Percentiles rank a stretch among this genome's conserved stretches.
These are phyloP conservation scores for Platysternon megacephalum DNA, from an alignment of 2,113 vertebrate species.

Conservation along the genomic window DNA sequence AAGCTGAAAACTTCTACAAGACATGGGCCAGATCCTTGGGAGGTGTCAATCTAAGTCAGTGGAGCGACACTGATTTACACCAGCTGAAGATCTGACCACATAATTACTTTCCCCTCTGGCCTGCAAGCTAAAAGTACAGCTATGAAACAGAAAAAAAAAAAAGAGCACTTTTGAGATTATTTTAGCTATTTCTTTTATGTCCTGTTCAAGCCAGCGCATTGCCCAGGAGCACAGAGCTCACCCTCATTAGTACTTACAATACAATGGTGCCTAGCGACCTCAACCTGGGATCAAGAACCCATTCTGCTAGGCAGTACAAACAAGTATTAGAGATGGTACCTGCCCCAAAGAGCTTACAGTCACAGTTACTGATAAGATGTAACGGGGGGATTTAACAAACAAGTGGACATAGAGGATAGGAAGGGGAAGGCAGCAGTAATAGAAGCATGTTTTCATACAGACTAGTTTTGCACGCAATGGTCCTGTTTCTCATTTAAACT, in stretches of 20 bases:
- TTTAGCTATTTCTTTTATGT: not conserved
- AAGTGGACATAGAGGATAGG: not conserved
- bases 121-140: not conserved
- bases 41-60: accelerated
- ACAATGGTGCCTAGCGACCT: accelerated
- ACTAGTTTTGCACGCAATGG: accelerated
- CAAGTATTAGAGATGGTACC: accelerated
- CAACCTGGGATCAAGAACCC: not conserved
- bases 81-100: not conserved
- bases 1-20: not conserved
- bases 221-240: accelerated
- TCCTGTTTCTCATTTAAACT: not conserved
- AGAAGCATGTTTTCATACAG: not conserved
- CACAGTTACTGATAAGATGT: accelerated
- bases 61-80: not conserved
- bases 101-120: not conserved
- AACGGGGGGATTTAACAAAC: not conserved
- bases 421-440: not conserved
- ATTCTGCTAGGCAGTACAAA: accelerated
- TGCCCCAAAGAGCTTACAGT: not conserved
- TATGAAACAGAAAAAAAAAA: not conserved
- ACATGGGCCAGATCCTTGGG: not conserved
- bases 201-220: accelerated
- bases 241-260: not conserved
- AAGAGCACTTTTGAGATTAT: not conserved